phyloP scores from a whole-genome alignment of 2,888 invertebrate species.

The Calephelis perditalis region DNA sequence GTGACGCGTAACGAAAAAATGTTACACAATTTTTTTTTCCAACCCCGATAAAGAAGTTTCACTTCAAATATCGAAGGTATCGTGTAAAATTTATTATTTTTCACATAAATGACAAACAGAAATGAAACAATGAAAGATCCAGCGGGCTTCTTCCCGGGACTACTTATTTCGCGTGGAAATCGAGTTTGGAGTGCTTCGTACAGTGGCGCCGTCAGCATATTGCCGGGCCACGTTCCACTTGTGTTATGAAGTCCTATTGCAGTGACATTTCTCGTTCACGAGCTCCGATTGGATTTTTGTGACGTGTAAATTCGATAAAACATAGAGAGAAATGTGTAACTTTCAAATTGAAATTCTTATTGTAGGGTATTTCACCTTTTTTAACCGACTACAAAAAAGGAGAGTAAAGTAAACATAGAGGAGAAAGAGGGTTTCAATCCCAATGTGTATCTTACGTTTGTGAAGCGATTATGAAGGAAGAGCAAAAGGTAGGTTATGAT shows the following conservation, averaged over 20 bases:
- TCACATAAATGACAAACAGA: not conserved
- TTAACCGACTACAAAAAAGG: too few relatives aligned
- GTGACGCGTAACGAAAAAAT: too few relatives aligned
- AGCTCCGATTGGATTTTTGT: slow-evolving; percentile 69
- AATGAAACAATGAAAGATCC: slow-evolving; percentile 26
- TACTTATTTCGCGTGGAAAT: slow-evolving; percentile 55
- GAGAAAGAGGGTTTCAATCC: too few relatives aligned
- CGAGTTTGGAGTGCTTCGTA: slow-evolving; percentile 49
- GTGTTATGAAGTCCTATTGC: slow-evolving; percentile 70
- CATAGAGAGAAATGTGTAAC: slow-evolving; percentile 29
- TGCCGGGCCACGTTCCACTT: slow-evolving; percentile 56
- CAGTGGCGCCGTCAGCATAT: slow-evolving; percentile 62
- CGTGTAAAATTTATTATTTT: too few relatives aligned
- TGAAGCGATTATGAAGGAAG: too few relatives aligned
- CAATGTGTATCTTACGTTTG: too few relatives aligned
- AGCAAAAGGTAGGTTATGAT: too few relatives aligned
- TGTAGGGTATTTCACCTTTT: not conserved
- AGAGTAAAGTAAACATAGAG: too few relatives aligned
- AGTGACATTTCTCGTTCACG: slow-evolving; percentile 71
- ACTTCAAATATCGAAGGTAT: too few relatives aligned
- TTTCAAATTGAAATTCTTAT: slow-evolving; percentile 20
- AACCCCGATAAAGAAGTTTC: too few relatives aligned
- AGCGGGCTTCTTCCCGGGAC: slow-evolving; percentile 23
- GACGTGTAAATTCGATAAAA: slow-evolving; percentile 73
- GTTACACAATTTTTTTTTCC: too few relatives aligned